Percentiles rank a stretch among this genome's conserved stretches.
Conservation (phyloP, 30 jellyfish, hydroid and myxozoan genomes). For the Aurelia aurita complex sp. Pacific region DNA sequence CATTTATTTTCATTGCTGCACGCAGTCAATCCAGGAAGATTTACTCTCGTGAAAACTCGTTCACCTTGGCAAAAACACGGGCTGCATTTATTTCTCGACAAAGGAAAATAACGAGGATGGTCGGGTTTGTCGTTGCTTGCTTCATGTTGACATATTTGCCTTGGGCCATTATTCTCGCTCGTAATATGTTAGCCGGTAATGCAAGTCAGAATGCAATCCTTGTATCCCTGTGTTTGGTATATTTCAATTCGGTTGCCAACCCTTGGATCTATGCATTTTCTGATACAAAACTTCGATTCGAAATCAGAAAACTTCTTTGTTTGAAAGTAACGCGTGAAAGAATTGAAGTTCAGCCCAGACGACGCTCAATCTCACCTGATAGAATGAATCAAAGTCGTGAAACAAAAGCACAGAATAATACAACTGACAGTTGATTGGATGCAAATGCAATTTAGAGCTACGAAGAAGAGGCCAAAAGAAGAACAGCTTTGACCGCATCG, state of each 20-base stretch:
- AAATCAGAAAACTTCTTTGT: background rate
- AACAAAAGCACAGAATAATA: too few species aligned
- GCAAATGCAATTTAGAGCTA: too few species aligned
- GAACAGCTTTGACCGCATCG: too few species aligned
- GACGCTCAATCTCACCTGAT: too few species aligned
- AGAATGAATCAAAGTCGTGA: too few species aligned
- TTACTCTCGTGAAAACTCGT: background rate
- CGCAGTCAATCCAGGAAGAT: constrained; percentile 2
- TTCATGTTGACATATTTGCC: constrained; percentile 9
- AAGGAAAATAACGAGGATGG: background rate
- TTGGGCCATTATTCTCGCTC: background rate
- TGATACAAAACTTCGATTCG: background rate
- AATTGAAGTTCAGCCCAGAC: too few species aligned
- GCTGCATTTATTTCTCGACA: background rate
- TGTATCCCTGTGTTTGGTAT: background rate
- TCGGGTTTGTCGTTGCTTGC: constrained; percentile 3
- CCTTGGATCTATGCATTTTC: constrained; percentile 15
- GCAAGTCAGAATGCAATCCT: background rate
- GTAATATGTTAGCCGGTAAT: background rate
- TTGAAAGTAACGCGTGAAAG: too few species aligned
- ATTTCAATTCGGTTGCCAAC: constrained; percentile 16
- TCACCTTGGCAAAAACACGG: background rate
- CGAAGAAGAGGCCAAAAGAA: too few species aligned
- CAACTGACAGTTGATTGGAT: too few species aligned
- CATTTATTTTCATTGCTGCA: background rate